A percentile compares a stretch with the other conserved stretches of the same genome.
Conservation (phyloP, 2,888 invertebrate species). For the Altica lythri region DNA sequence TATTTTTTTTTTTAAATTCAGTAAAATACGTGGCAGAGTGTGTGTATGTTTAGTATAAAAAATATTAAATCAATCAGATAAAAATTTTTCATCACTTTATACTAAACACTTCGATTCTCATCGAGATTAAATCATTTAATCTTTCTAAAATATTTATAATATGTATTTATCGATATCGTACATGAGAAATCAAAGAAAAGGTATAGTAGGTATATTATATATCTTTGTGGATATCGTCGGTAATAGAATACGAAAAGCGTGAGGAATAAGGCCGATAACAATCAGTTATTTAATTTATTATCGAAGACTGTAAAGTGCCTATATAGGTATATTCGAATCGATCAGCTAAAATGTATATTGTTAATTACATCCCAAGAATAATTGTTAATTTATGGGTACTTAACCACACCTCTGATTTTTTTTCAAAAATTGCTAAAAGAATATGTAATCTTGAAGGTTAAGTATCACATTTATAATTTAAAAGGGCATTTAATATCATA, state of each 20-base stretch:
- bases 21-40: too few species aligned
- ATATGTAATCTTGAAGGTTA: conserved; percentile 2
- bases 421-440: background rate
- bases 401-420: conserved; percentile 4
- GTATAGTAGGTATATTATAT: conserved; percentile 13
- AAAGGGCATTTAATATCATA: background rate
- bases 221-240: conserved; percentile 27
- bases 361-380: conserved; percentile 32
- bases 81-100: background rate
- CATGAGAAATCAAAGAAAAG: conserved; percentile 28
- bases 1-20: too few species aligned
- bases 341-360: conserved; percentile 27
- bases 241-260: conserved; percentile 34
- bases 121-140: conserved; percentile 12
- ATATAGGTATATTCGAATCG: conserved; percentile 13
- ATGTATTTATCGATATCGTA: conserved; percentile 23
- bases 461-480: background rate
- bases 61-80: too few species aligned
- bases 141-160: conserved; percentile 19
- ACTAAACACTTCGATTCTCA: background rate
- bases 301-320: conserved; percentile 31
- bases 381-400: conserved; percentile 31
- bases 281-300: conserved; percentile 35
- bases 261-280: conserved; percentile 31
- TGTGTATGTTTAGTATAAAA: too few species aligned